Conservation (phyloP, 1,140 invertebrate genomes). For the Leptopilina boulardi region DNA sequence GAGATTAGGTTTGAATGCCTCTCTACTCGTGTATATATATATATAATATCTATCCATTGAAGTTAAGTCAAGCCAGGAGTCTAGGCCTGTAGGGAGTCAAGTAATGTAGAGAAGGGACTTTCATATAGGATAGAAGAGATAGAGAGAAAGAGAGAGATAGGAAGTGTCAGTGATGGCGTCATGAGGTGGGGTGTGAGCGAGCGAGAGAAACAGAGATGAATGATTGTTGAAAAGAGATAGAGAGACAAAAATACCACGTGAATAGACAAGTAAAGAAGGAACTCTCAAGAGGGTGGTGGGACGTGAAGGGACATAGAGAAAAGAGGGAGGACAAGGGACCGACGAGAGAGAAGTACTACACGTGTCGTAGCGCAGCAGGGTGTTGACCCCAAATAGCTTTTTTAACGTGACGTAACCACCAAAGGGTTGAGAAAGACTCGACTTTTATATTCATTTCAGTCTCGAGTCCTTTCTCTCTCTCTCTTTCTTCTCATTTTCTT, state of each 20-base stretch:
- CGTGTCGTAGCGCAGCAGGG: conserved; percentile 67
- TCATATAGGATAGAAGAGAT: conserved; percentile 22
- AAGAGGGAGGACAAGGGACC: conserved; percentile 54
- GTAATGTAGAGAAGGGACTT: conserved; percentile 44
- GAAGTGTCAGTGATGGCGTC: conserved; percentile 38
- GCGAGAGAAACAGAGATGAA: conserved; percentile 47
- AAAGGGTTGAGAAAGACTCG: conserved; percentile 72
- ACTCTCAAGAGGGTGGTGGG: conserved; percentile 38
- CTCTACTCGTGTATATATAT: too few species aligned
- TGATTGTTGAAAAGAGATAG: conserved; percentile 25
- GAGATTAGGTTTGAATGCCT: too few species aligned
- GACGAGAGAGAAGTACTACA: conserved; percentile 61
- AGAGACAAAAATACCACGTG: conserved; percentile 31
- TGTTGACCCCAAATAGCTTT: conserved; percentile 74
- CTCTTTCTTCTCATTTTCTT: conserved; percentile 13
- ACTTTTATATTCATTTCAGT: conserved; percentile 30
- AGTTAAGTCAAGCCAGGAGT: background rate
- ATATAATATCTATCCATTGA: conserved; percentile 7
- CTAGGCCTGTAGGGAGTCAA: conserved; percentile 32
- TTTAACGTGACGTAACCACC: conserved; percentile 74
- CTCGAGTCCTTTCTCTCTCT: conserved; percentile 14
- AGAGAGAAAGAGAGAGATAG: too few species aligned
- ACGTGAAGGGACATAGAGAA: conserved; percentile 41
- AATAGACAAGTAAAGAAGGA: conserved; percentile 45
- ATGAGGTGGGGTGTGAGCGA: conserved; percentile 42